A percentile compares a stretch with the other conserved stretches of the same genome.
Evolutionary conservation across 2,888 invertebrate species (phyloP).

Genomic region (Netelia fuscicornis): DNA sequence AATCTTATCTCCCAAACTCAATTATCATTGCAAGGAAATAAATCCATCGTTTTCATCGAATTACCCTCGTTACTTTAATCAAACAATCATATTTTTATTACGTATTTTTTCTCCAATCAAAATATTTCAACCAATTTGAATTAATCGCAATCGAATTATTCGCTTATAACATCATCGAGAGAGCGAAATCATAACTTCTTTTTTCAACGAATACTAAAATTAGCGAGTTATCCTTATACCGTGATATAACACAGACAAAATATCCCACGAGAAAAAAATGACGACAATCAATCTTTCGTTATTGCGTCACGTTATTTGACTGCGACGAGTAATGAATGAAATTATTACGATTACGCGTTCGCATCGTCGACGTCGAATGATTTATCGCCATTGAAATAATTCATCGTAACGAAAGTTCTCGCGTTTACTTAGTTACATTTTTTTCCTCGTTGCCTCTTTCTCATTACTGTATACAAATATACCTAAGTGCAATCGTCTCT

Average conservation of each 20-base stretch:
- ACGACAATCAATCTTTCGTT: not conserved
- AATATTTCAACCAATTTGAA: too few species aligned
- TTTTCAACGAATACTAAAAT: not conserved
- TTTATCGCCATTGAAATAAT: constrained; percentile 10
- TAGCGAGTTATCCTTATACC: not conserved
- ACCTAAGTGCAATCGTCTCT: not conserved
- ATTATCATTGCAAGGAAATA: too few species aligned
- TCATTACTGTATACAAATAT: not conserved
- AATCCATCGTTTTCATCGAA: too few species aligned
- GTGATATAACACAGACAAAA: not conserved
- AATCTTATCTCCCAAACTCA: too few species aligned
- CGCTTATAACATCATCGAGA: too few species aligned
- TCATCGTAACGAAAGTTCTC: not conserved
- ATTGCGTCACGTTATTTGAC: not conserved
- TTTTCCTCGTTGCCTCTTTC: not conserved
- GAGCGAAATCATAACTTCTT: too few species aligned
- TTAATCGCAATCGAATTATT: too few species aligned
- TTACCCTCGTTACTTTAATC: too few species aligned
- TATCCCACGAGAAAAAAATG: not conserved
- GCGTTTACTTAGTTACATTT: not conserved
- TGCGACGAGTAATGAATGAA: not conserved
- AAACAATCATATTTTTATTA: too few species aligned
- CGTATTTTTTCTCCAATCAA: too few species aligned
- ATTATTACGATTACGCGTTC: not conserved
- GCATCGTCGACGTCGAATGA: not conserved